Evolutionary conservation across 2,797 vertebrate species (phyloP), one percentile per base, ranked within the genome.

Genomic region (Xenopus petersii): DNA sequence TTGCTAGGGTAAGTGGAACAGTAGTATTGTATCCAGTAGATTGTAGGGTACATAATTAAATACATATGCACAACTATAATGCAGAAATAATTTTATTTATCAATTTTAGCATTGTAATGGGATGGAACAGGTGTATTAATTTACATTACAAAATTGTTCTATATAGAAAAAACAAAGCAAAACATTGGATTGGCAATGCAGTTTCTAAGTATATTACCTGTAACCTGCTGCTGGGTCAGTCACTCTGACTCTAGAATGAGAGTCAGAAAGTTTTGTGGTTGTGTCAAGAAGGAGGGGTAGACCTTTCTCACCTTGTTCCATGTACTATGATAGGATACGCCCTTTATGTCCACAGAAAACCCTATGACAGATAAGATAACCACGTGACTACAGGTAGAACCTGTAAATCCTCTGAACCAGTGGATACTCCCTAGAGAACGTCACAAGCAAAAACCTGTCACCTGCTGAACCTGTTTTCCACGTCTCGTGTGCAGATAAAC

Each of bases 321-420:
- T 15, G 24, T 5, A 64, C 65, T 59, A 36, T 58, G 17, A 69
- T 51, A 64, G 66, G 26, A 24, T 51, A 69, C 76, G 47, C 76
- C 76, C 66, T 63, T 66, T 74, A 26, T 70, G 66, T 79, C 71
- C 69, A 74, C 51, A 73, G n/a, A 65, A 64, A 63, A 65, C 17
- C 4, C 59, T 46, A 26, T 15, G 26, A 69, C 46, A 79, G 76
- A 79, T 79, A 79, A 79, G 76, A 63, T 36, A 17, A 3, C 26
- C 66, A 60, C 73, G 71, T 73, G 71, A 79, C 67, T 33, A 79
- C 66, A 65, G 61, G 76, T 60, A 60, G 49, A 79, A 74, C 71
- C 71, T 79, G 76, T 74, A 70, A 61, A 33, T 47, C 64, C n/a
- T 51, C 55, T 64, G 36, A 51, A 59, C 47, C n/a, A n/a, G 1